Base-by-base conservation (phyloP, 2,888 invertebrate genomes). In the Melipona beecheii region DNA sequence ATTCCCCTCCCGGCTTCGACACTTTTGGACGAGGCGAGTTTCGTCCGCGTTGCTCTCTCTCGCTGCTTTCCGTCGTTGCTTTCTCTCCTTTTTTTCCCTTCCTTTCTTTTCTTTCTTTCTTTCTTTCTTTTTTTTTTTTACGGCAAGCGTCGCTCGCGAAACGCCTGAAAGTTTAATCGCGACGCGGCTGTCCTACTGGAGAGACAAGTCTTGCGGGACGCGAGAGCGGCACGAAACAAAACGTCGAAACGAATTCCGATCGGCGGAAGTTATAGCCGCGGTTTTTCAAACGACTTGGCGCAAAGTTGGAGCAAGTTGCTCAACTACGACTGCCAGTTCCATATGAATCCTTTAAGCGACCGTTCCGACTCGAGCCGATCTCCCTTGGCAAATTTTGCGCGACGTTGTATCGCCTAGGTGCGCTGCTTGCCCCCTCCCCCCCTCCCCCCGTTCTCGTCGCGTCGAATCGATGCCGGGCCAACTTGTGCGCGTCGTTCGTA, bases 321-420 rank as follows among this genome's bases (percentile, higher is more conserved):
- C 43, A 43, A 43, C 43, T 27, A 50, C 24, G 54, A 78, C 62
- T 52, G 27, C 9, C 66, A 52, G 36, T 70, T 81, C 60, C 68
- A n/a, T 60, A 75, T 56, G 74, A 75, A 60, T 74, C 73, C 64
- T 75, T 85, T 64, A 58, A 36, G 58, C 73, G 73, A 56, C 36
- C 31, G 49, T 50, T 6, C 17, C 50, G 31, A n/a, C 31, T 5
- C 50, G 50, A 62, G 62, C 50, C 31, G 24, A 62, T 75, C 64
- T 74, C 36, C 21, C 49, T 66, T 52, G 52, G 24, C 60, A 74
- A 74, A 66, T 78, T 78, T 60, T 17, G 24, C 49, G 52, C 64
- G 60, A 68, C 31, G 31, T 31, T 13, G 50, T n/a, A 49, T 64
- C 73, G 19, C 43, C 9, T 36, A 36, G 9, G 36, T 5, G n/a